phyloP scores from a whole-genome alignment of 2,797 vertebrate genomes.

The Gastrophryne carolinensis region DNA sequence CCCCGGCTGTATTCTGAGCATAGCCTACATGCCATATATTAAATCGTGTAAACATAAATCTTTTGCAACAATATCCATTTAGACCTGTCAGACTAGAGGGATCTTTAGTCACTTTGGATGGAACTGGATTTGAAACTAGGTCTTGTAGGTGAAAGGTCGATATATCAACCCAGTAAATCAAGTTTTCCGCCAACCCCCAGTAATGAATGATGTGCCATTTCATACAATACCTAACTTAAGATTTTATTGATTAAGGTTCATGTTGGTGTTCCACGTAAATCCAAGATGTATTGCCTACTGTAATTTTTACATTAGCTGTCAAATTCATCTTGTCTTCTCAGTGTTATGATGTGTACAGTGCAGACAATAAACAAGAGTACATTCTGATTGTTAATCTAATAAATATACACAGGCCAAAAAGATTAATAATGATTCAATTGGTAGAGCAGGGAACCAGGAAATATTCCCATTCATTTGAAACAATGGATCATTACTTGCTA shows the following conservation, averaged over 20 bases:
- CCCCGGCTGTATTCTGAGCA: not conserved
- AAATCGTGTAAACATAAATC: constrained; percentile 48
- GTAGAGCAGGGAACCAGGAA: constrained; percentile 56
- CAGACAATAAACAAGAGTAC: constrained; percentile 79
- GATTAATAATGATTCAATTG: constrained; percentile 59
- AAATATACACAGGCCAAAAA: constrained; percentile 61
- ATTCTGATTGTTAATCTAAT: constrained; percentile 63
- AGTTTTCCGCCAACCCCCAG: constrained; percentile 69
- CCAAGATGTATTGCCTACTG: constrained; percentile 89
- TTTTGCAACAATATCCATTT: constrained; percentile 47
- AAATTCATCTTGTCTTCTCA: constrained; percentile 91
- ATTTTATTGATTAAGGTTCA: constrained; percentile 95
- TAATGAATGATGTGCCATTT: constrained; percentile 95
- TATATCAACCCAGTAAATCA: constrained; percentile 68
- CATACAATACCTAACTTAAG: constrained; percentile 90
- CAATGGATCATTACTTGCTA: not conserved
- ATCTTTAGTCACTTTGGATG: constrained; percentile 65
- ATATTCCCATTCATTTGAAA: not conserved
- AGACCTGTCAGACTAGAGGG: constrained; percentile 55
- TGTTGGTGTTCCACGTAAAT: constrained; percentile 87
- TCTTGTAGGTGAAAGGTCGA: constrained; percentile 66
- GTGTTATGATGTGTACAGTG: constrained; percentile 71
- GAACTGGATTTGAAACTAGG: constrained; percentile 64
- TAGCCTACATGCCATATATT: constrained; percentile 4
- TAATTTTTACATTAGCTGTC: constrained; percentile 95